Evolutionary conservation across 2,888 invertebrate species (phyloP).

Genomic region (Lithophane leautieri): DNA sequence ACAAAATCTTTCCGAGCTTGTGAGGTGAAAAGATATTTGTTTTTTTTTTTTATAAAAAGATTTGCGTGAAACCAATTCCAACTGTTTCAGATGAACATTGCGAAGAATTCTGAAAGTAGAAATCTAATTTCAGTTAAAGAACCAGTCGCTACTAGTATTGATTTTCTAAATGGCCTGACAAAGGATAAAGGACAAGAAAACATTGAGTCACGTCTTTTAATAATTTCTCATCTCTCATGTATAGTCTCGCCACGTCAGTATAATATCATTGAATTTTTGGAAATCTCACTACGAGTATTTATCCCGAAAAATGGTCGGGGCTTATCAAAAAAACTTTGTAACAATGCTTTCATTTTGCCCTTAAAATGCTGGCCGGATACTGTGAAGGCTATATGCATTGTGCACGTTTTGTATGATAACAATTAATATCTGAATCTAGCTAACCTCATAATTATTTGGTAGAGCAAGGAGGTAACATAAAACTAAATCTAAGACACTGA

Average conservation of each 20-base stretch:
- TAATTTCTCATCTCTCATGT: too few species aligned
- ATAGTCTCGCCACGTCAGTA: background rate
- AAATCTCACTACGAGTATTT: background rate
- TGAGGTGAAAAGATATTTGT: too few species aligned
- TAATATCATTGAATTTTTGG: background rate
- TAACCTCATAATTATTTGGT: background rate
- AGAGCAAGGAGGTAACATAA: background rate
- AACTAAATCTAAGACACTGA: background rate
- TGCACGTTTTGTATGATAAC: background rate
- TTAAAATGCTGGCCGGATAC: background rate
- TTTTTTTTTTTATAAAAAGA: too few species aligned
- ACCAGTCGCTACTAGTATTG: slow-evolving; percentile 33
- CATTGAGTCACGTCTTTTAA: background rate
- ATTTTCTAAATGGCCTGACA: slow-evolving; percentile 24
- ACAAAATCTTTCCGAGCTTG: too few species aligned
- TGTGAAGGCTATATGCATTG: background rate
- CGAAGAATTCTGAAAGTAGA: background rate
- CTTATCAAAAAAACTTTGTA: too few species aligned
- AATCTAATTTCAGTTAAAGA: background rate
- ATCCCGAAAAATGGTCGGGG: background rate
- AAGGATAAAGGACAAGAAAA: slow-evolving; percentile 41
- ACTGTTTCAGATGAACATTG: slow-evolving; percentile 12
- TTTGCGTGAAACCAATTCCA: background rate
- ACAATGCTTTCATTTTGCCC: too few species aligned
- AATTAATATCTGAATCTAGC: background rate